Percentiles rank a stretch among this genome's conserved stretches.
Conservation (phyloP, 2,113 vertebrate genomes). For the Leiothrix lutea region DNA sequence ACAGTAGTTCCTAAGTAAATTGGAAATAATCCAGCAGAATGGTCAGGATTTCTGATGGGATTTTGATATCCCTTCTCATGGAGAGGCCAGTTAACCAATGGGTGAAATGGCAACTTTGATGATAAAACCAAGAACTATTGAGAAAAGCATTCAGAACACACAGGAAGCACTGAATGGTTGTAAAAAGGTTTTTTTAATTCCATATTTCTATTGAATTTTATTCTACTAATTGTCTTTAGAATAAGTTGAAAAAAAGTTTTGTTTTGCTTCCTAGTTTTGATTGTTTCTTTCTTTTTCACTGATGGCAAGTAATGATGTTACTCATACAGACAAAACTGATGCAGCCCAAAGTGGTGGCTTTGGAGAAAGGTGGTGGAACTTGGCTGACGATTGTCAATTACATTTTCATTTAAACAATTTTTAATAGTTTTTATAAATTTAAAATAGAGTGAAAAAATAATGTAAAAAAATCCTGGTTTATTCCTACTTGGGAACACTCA, state of each 20-base stretch:
- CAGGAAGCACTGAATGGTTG: background rate
- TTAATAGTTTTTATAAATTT: background rate
- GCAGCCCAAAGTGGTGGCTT: background rate
- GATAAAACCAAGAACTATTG: background rate
- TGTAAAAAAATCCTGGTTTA: background rate
- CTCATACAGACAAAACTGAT: background rate
- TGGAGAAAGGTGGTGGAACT: background rate
- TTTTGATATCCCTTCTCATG: constrained; percentile 27
- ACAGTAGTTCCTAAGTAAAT: constrained; percentile 56
- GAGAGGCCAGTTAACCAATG: background rate
- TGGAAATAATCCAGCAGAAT: constrained; percentile 46
- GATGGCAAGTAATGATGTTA: background rate
- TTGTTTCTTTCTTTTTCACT: background rate
- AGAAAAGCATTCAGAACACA: background rate
- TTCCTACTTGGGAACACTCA: background rate
- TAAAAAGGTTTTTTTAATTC: background rate
- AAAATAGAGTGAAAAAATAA: background rate
- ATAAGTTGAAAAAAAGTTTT: background rate
- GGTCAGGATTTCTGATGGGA: background rate
- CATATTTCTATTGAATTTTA: background rate
- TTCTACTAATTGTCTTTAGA: background rate
- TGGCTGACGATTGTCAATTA: background rate
- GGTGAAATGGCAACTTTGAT: constrained; percentile 25
- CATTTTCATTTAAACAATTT: background rate
- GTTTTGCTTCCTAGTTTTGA: background rate